Percentiles rank a stretch among this genome's conserved stretches.
These are phyloP conservation scores for Leucophenga montana DNA, from an alignment of 2,888 invertebrate species.

Conservation along the genomic window DNA sequence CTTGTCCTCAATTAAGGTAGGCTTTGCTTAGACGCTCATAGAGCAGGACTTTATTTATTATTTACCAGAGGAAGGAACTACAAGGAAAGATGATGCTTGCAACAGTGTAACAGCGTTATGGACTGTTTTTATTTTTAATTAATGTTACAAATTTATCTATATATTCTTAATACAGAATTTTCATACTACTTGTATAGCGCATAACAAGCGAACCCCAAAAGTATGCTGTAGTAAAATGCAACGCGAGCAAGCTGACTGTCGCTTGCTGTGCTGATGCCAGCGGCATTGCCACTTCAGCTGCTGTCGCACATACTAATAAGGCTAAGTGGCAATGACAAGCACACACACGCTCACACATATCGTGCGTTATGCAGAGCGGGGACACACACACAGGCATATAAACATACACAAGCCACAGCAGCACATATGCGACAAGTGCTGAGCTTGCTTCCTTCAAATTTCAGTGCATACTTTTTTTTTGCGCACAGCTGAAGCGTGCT, in stretches of 20 bases:
- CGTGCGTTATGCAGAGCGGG: neutral
- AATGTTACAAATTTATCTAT: no score
- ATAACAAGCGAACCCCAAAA: neutral
- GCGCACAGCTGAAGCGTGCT: slow-evolving; percentile 1
- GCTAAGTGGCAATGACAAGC: slow-evolving; percentile 65
- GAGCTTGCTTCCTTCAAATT: slow-evolving; percentile 5
- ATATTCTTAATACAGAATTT: no score
- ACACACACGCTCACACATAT: slow-evolving; percentile 41
- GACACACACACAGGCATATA: slow-evolving; percentile 42
- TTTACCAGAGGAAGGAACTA: no score
- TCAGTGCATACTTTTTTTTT: slow-evolving; percentile 22
- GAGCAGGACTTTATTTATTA: no score
- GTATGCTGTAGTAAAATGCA: slow-evolving; percentile 4
- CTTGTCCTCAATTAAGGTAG: no score
- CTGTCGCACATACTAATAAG: slow-evolving; percentile 64
- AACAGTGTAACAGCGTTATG: no score
- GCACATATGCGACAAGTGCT: slow-evolving; percentile 9
- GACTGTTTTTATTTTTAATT: no score
- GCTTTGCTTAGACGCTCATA: no score
- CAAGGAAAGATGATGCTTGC: no score
- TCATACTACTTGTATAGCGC: no score
- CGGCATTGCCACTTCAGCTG: slow-evolving; percentile 36
- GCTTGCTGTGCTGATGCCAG: slow-evolving; percentile 35
- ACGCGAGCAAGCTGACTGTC: slow-evolving; percentile 35
- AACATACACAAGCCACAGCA: slow-evolving; percentile 13